Evolutionary conservation across 2,113 vertebrate species (phyloP).

Genomic region (Chionis minor): DNA sequence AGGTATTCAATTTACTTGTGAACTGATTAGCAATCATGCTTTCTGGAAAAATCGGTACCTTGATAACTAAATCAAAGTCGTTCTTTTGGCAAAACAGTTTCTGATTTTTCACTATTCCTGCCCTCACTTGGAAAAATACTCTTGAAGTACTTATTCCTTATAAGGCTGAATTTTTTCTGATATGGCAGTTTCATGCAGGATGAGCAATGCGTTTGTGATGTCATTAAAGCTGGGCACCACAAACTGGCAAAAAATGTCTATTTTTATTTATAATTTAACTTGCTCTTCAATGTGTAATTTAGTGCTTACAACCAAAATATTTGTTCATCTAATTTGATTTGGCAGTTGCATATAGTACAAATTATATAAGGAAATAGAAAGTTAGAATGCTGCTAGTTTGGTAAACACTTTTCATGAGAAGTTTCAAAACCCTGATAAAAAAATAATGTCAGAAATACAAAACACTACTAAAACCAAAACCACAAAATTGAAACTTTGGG

Average conservation of each 20-base stretch:
- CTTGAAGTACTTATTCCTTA: background rate
- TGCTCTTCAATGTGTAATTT: background rate
- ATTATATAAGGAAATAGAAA: background rate
- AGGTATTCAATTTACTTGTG: background rate
- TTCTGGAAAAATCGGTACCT: background rate
- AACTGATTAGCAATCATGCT: background rate
- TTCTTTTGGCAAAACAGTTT: background rate
- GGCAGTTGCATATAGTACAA: background rate
- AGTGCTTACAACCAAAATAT: background rate
- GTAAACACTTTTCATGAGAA: background rate
- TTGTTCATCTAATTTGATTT: background rate
- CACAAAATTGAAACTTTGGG: background rate
- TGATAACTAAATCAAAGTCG: background rate
- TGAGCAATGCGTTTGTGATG: background rate
- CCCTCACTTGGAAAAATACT: accelerated
- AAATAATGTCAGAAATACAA: background rate
- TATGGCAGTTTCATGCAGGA: background rate
- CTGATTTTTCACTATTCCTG: background rate
- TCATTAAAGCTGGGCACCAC: background rate
- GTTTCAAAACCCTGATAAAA: background rate
- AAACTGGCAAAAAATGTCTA: background rate
- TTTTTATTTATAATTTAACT: slow-evolving; percentile 6
- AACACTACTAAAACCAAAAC: background rate
- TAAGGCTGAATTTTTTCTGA: background rate
- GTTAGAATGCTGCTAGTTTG: background rate